Percentiles rank a stretch among this genome's conserved stretches.
phyloP scores from a whole-genome alignment of 2,888 invertebrate species.

The Dryobotodes eremita region DNA sequence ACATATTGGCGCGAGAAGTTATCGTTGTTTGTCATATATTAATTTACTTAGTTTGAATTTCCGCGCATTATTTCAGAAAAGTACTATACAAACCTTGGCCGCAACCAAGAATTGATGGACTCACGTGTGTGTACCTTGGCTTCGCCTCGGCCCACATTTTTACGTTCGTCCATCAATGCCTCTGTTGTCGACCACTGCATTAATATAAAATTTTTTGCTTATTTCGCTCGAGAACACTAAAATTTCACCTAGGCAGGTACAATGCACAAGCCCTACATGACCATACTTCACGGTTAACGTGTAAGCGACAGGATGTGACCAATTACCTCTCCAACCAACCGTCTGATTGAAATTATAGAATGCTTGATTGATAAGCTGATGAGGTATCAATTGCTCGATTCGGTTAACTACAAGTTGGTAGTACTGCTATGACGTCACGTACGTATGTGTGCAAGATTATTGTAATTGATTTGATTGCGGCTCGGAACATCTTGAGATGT shows the following conservation, averaged over 20 bases:
- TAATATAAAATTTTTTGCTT: not conserved
- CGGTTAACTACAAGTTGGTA: slow-evolving; percentile 28
- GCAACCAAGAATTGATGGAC: too few species aligned
- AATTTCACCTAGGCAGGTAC: not conserved
- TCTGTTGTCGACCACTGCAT: too few species aligned
- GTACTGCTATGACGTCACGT: not conserved
- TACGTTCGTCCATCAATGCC: too few species aligned
- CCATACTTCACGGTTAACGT: slow-evolving; percentile 32
- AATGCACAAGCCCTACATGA: slow-evolving; percentile 7
- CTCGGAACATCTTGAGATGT: not conserved
- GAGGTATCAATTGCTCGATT: slow-evolving; percentile 64
- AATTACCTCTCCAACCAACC: slow-evolving; percentile 77
- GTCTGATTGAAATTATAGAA: slow-evolving; percentile 81
- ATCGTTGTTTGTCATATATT: too few species aligned
- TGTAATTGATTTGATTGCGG: slow-evolving; percentile 28
- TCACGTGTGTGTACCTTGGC: too few species aligned
- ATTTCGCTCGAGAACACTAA: not conserved
- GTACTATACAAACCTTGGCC: too few species aligned
- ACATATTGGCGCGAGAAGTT: too few species aligned
- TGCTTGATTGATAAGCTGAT: slow-evolving; percentile 76
- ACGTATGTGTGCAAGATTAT: slow-evolving; percentile 21
- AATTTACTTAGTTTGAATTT: too few species aligned
- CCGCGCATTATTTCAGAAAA: too few species aligned
- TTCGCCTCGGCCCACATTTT: too few species aligned
- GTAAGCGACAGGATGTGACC: slow-evolving; percentile 69